These are phyloP conservation scores for Agapornis roseicollis DNA, from an alignment of 2,113 vertebrate genomes.

Conservation along the genomic window DNA sequence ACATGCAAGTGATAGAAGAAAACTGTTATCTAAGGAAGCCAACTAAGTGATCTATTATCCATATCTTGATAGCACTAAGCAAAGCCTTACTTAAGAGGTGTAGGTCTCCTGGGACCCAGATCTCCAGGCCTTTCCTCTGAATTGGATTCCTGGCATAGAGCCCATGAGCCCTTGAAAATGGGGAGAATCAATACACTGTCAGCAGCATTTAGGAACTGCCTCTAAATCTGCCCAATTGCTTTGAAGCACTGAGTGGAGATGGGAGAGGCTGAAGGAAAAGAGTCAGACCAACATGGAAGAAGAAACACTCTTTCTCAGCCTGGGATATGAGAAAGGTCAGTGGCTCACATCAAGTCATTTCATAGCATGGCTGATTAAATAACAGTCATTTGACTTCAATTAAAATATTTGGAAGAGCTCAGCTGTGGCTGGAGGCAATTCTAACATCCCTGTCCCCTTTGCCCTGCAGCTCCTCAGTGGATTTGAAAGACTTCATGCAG, in stretches of 20 bases:
- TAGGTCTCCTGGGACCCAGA: neutral
- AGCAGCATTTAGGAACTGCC: neutral
- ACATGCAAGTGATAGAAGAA: neutral
- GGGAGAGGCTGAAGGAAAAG: neutral
- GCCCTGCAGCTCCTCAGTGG: neutral
- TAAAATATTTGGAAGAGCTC: neutral
- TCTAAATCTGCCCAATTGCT: neutral
- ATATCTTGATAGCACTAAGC: neutral
- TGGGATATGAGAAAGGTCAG: neutral
- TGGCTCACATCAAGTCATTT: neutral
- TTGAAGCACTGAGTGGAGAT: neutral
- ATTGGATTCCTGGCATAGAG: neutral
- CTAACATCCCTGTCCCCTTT: neutral
- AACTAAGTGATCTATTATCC: neutral
- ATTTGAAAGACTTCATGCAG: neutral
- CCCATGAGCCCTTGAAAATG: neutral
- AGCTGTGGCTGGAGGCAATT: neutral
- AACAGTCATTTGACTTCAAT: neutral
- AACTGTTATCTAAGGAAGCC: neutral
- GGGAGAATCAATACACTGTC: neutral
- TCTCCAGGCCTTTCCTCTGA: neutral
- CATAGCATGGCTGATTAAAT: neutral
- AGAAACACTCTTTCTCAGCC: neutral
- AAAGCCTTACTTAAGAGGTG: neutral
- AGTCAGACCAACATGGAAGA: neutral